Evolutionary conservation across 2,113 vertebrate genomes (phyloP).

Genomic region (Marcusenius ussheri): DNA sequence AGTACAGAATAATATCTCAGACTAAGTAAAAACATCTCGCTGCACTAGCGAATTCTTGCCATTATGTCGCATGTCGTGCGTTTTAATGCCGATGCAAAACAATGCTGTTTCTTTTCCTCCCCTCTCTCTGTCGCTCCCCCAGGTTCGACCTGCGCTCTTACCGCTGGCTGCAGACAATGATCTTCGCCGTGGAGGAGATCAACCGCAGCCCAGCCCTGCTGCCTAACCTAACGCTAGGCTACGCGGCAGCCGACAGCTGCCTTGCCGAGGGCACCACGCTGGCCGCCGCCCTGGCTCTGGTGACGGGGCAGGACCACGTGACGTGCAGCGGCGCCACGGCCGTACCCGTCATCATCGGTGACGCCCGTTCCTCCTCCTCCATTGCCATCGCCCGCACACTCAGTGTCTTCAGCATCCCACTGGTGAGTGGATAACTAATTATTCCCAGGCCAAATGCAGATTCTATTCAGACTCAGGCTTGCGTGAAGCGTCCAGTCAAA

Average conservation of each 20-base stretch:
- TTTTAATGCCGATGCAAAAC: not conserved
- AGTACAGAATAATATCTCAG: not conserved
- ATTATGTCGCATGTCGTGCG: not conserved
- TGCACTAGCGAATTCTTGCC: not conserved
- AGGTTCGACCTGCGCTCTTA: conserved; percentile 45
- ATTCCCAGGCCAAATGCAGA: not conserved
- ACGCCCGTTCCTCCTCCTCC: conserved; percentile 38
- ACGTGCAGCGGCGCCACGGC: conserved; percentile 25
- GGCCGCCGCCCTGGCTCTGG: conserved; percentile 38
- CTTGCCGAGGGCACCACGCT: conserved; percentile 42
- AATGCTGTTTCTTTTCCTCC: not conserved
- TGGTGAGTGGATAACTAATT: conserved; percentile 31
- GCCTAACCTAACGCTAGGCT: conserved; percentile 45
- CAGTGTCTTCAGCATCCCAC: conserved; percentile 46
- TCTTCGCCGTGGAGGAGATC: conserved; percentile 51
- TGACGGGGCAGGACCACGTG: conserved; percentile 32
- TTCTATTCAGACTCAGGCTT: not conserved
- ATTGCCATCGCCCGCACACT: conserved; percentile 45
- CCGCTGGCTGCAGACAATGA: conserved; percentile 42
- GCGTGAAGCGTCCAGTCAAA: not conserved
- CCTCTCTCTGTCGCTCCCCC: not conserved
- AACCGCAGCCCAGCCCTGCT: conserved; percentile 40
- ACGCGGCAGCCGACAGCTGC: conserved; percentile 49
- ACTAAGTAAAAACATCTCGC: not conserved
- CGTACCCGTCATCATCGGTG: conserved; percentile 45